Evolutionary conservation across 2,113 vertebrate species (phyloP), one percentile per base, ranked within the genome.

Genomic region (Ciconia maguari): DNA sequence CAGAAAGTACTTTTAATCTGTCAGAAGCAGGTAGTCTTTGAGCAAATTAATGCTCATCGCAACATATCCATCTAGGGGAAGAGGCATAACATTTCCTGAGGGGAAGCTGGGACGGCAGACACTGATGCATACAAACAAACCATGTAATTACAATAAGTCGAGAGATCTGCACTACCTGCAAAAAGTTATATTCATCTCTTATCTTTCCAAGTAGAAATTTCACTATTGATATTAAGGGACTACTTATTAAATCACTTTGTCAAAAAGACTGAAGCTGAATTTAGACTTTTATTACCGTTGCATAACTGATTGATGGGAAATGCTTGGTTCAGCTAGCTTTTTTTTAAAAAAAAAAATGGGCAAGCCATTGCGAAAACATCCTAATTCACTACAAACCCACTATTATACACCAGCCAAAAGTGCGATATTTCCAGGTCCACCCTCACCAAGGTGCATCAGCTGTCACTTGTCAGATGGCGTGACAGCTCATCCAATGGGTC

Each of bases 221-320:
- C n/a, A 58, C 54, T 82, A 6, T 19, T 70, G 52, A 54, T 95
- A 76, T 61, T 41, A 89, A 91, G 48, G 52, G 52, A 74, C 58
- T 80, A 58, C 49, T 93, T 94, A 80, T 71, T 90, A 94, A 93
- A 91, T 90, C 82, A 64, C 30, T 64, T 65, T 76, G 51, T 82
- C 58, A 72, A 80, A 87, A 93, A 78, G 58, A 71, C 3, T 75
- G 83, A 84, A 77, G 44, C 36, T 91, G 49, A 71, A 90, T 93
- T 70, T 87, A 91, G 66, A 70, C 27, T n/a, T 76, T 87, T 82
- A 85, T 83, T 94, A 34, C n/a, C 69, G 21, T 48, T 55, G 18
- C 24, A 5, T 51, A 79, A 75, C 11, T 64, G 82, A 55, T 32
- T 55, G 76, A 88, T 75, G 58, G 71, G 65, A 81, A 94, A 72